These are phyloP conservation scores for Eumerus sabulonum DNA, from an alignment of 2,888 invertebrate species.

Conservation along the genomic window DNA sequence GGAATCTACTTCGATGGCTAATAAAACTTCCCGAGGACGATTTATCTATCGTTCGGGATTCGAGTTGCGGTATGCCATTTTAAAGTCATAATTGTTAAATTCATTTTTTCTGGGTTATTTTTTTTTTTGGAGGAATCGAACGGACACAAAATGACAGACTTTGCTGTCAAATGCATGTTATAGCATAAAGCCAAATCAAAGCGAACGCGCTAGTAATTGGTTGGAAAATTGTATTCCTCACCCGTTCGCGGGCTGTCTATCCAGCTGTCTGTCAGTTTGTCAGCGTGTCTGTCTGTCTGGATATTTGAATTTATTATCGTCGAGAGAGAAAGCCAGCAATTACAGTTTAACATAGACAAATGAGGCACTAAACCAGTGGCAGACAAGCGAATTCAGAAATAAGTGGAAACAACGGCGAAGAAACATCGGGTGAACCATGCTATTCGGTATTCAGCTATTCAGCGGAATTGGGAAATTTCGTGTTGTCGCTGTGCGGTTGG, in stretches of 20 bases:
- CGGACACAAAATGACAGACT: too few species aligned
- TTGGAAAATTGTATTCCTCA: too few species aligned
- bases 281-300: background rate
- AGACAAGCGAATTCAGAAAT: constrained; percentile 4
- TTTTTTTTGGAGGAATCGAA: too few species aligned
- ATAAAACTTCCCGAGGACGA: constrained; percentile 34
- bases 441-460: constrained; percentile 39
- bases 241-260: too few species aligned
- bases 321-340: constrained; percentile 50
- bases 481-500: background rate
- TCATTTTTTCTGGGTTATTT: too few species aligned
- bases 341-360: constrained; percentile 57
- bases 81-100: constrained; percentile 38
- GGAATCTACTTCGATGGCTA: background rate
- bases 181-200: constrained; percentile 6
- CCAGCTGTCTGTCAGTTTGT: too few species aligned
- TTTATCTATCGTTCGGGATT: constrained; percentile 42
- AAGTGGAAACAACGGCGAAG: constrained; percentile 19
- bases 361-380: constrained; percentile 40
- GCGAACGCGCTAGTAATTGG: constrained; percentile 34
- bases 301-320: constrained; percentile 41
- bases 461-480: constrained; percentile 42
- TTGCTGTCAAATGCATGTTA: too few species aligned
- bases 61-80: constrained; percentile 42
- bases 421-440: constrained; percentile 30